phyloP scores from a whole-genome alignment of 2,113 vertebrate genomes.

The Pterophyllum scalare region DNA sequence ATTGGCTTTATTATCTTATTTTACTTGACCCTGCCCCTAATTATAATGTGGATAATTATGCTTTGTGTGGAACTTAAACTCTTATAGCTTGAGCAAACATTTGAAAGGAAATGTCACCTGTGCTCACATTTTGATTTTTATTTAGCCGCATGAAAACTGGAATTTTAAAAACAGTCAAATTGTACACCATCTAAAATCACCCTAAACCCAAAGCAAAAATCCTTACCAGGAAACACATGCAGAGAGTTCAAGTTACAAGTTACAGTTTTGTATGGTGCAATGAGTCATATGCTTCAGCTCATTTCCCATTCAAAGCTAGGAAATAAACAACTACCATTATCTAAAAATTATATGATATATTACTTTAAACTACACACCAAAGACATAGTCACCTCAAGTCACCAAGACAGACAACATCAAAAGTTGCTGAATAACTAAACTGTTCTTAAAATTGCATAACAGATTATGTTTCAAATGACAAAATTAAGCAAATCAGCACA shows the following conservation, averaged over 20 bases:
- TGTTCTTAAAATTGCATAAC: background rate
- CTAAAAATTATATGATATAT: background rate
- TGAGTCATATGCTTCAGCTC: background rate
- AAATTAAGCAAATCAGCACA: conserved; percentile 13
- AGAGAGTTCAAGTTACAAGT: background rate
- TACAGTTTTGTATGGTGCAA: background rate
- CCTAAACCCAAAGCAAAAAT: background rate
- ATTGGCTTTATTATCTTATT: background rate
- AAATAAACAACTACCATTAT: background rate
- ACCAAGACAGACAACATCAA: conserved; percentile 4
- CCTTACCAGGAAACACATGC: background rate
- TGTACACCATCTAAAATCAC: background rate
- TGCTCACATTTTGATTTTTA: too few relatives aligned
- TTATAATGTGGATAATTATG: background rate
- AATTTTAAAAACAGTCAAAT: background rate
- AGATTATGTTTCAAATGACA: conserved; percentile 13
- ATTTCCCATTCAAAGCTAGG: background rate
- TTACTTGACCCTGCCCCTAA: background rate
- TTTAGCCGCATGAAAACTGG: background rate
- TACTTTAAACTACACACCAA: background rate
- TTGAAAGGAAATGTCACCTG: conserved; percentile 29
- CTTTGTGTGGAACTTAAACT: conserved; percentile 4
- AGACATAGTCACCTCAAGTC: background rate
- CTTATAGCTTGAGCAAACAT: conserved; percentile 18
- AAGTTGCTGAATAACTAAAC: background rate